A percentile compares a stretch with the other conserved stretches of the same genome.
Evolutionary conservation across 2,113 vertebrate species (phyloP).

Genomic region (Psilopsiagon aurifrons): DNA sequence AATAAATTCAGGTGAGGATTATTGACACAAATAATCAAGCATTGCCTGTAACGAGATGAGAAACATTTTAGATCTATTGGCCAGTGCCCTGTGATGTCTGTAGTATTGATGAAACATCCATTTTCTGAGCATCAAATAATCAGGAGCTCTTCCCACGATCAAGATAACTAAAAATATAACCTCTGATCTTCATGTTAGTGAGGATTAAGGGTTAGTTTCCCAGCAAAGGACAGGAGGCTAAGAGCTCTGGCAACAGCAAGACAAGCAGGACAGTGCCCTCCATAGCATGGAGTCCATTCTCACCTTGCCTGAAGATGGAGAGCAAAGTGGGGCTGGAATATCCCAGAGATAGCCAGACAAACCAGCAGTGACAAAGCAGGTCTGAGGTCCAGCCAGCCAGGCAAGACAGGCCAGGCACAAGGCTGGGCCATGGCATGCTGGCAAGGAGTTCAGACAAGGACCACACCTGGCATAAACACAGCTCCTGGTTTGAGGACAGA

Average conservation of each 20-base stretch:
- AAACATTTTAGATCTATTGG: not conserved
- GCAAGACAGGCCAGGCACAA: not conserved
- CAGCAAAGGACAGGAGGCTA: not conserved
- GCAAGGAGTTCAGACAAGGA: not conserved
- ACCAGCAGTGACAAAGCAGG: not conserved
- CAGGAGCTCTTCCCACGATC: not conserved
- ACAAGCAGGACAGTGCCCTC: not conserved
- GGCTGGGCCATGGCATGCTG: not conserved
- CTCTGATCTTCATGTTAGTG: not conserved
- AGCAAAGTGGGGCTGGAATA: not conserved
- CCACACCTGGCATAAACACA: fast-evolving
- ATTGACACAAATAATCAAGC: not conserved
- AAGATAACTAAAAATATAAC: not conserved
- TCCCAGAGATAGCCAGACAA: not conserved
- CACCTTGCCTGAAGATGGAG: not conserved
- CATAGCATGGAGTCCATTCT: not conserved
- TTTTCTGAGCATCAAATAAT: not conserved
- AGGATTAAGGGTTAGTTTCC: not conserved
- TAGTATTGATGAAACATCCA: not conserved
- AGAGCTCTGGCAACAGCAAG: not conserved
- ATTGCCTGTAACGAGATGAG: not conserved
- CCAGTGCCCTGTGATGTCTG: not conserved
- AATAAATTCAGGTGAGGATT: not conserved
- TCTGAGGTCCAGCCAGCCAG: not conserved
- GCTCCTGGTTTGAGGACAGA: not conserved